phyloP scores from a whole-genome alignment of 2,113 vertebrate genomes.

The Maylandia zebra region DNA sequence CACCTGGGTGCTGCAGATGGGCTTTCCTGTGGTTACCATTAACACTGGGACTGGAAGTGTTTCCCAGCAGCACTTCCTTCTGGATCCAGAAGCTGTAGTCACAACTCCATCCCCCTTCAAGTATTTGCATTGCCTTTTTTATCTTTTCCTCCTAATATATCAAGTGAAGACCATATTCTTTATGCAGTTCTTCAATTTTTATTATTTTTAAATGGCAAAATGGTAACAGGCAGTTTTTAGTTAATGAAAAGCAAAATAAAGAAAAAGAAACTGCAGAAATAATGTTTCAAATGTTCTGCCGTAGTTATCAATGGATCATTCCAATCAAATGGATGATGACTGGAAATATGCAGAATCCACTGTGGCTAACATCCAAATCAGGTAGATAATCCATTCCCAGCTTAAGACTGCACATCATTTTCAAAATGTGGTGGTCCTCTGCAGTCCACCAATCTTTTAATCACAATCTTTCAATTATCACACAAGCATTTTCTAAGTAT shows the following conservation, averaged over 20 bases:
- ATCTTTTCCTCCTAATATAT: background rate
- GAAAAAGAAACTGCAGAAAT: background rate
- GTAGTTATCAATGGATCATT: conserved; percentile 83
- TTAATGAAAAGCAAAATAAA: background rate
- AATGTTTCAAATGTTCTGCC: background rate
- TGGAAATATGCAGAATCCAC: accelerated
- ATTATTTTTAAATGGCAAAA: background rate
- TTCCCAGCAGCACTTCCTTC: conserved; percentile 80
- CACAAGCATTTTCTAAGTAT: background rate
- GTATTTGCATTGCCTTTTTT: conserved; percentile 55
- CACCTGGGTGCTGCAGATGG: conserved; percentile 91
- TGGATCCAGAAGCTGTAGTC: conserved; percentile 63
- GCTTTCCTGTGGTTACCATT: conserved; percentile 83
- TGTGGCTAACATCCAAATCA: conserved; percentile 61
- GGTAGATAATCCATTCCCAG: conserved; percentile 42
- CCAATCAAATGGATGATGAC: conserved; percentile 72
- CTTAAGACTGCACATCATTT: background rate
- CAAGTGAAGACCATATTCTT: background rate
- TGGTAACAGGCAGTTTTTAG: background rate
- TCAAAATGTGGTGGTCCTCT: background rate
- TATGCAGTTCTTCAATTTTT: background rate
- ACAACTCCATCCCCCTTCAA: conserved; percentile 69
- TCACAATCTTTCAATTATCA: background rate
- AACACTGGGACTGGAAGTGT: conserved; percentile 51
- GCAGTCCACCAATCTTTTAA: background rate